These are phyloP conservation scores for Aphidoletes aphidimyza DNA, from an alignment of 2,888 invertebrate species.

Conservation along the genomic window DNA sequence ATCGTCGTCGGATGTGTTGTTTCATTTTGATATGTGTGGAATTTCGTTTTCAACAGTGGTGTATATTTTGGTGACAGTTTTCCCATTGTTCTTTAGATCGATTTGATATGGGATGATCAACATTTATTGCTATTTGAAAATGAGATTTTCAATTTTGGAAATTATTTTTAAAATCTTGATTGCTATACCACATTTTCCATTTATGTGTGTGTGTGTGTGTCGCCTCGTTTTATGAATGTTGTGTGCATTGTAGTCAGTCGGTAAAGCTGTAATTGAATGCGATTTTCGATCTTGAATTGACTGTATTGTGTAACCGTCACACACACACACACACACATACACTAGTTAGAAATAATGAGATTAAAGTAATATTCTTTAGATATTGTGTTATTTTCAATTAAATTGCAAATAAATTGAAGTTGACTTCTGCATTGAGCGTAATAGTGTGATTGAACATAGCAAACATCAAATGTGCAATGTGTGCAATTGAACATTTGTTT, in stretches of 20 bases:
- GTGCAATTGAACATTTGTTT: no score
- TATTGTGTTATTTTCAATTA: background rate
- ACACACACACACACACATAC: background rate
- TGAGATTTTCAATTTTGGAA: constrained; percentile 18
- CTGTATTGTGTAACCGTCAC: background rate
- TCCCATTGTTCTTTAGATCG: constrained; percentile 33
- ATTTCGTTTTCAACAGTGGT: background rate
- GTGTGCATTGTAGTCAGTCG: no score
- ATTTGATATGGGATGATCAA: constrained; percentile 28
- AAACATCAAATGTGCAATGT: background rate
- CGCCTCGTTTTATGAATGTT: no score
- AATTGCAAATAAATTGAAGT: background rate
- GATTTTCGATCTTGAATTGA: background rate
- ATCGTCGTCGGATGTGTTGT: no score
- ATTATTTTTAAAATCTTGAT: background rate
- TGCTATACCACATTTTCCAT: constrained; percentile 38
- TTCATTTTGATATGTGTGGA: constrained; percentile 4
- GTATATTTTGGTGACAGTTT: constrained; percentile 43
- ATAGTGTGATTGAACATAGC: background rate
- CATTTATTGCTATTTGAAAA: constrained; percentile 30
- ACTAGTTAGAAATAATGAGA: constrained; percentile 12
- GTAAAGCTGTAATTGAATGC: background rate
- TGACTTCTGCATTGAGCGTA: constrained; percentile 9
- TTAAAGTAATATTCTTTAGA: no score
- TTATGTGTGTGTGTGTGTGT: background rate